Evolutionary conservation across 2,113 vertebrate genomes (phyloP).

Genomic region (Nibea coibor): DNA sequence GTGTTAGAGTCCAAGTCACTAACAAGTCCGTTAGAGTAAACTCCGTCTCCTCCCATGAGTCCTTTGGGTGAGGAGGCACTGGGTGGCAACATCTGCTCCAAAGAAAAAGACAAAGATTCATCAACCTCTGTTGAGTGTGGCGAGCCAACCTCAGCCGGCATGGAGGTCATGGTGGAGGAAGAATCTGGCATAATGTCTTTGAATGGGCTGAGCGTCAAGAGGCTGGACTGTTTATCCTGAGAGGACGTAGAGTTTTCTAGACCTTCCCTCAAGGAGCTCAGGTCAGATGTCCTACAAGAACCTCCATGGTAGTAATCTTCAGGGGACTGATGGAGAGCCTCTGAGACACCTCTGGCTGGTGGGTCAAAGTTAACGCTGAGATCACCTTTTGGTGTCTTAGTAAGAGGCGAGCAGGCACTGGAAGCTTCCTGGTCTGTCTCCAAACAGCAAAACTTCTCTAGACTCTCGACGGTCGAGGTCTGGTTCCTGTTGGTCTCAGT

Average conservation of each 20-base stretch:
- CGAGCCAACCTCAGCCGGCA: constrained; percentile 90
- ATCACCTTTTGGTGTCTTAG: constrained; percentile 83
- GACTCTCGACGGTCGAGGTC: constrained; percentile 60
- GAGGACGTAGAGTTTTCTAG: constrained; percentile 75
- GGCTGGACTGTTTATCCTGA: constrained; percentile 82
- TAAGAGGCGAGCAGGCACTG: constrained; percentile 61
- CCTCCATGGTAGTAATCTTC: constrained; percentile 53
- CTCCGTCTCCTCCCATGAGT: constrained; percentile 28
- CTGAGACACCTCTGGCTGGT: constrained; percentile 37
- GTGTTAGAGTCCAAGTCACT: constrained; percentile 71
- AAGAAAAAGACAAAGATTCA: constrained; percentile 89
- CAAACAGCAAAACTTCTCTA: constrained; percentile 70
- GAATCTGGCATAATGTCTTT: constrained; percentile 82
- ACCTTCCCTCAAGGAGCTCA: constrained; percentile 64
- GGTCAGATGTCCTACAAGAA: constrained; percentile 66
- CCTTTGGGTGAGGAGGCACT: constrained; percentile 71
- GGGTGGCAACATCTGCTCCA: constrained; percentile 86
- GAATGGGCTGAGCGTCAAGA: constrained; percentile 86
- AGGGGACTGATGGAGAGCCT: constrained; percentile 75
- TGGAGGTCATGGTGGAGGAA: constrained; percentile 87
- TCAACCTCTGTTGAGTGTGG: constrained; percentile 93
- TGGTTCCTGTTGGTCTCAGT: constrained; percentile 7
- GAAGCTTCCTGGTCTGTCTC: constrained; percentile 13
- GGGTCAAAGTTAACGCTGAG: constrained; percentile 84
- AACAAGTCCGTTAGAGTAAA: constrained; percentile 64